phyloP scores from a whole-genome alignment of 2,797 vertebrate genomes.

The Catamblyrhynchus diadema region DNA sequence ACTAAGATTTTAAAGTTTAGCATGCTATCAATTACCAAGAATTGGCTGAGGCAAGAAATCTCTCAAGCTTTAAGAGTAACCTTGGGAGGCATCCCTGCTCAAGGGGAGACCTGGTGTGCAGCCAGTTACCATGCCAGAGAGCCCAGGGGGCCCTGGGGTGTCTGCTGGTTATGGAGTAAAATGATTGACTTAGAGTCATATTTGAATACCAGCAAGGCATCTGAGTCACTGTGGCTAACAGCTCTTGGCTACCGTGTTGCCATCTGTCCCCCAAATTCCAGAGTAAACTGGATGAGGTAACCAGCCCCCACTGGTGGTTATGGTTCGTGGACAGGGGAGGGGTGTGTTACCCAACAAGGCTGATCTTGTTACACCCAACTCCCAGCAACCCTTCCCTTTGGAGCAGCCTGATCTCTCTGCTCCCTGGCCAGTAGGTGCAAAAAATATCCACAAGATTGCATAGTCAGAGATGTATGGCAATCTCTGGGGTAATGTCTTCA shows the following conservation, averaged over 20 bases:
- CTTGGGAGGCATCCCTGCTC: background rate
- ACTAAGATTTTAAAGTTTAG: background rate
- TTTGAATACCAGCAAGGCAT: background rate
- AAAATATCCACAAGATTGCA: background rate
- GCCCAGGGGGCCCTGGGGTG: background rate
- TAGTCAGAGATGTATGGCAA: background rate
- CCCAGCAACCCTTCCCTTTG: too few relatives aligned
- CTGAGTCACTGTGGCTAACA: background rate
- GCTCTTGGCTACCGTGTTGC: background rate
- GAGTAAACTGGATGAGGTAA: background rate
- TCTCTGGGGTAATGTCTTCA: background rate
- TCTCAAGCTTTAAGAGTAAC: background rate
- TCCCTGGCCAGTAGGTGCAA: background rate
- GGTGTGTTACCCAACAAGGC: fast-evolving
- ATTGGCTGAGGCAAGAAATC: background rate
- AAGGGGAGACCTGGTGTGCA: background rate
- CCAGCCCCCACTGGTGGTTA: fast-evolving
- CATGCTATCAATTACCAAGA: background rate
- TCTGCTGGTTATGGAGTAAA: background rate
- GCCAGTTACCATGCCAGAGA: background rate
- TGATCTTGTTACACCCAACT: background rate
- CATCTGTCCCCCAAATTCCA: background rate
- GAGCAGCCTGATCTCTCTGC: background rate
- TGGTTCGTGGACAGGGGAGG: too few relatives aligned
- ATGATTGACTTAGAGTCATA: background rate